Evolutionary conservation across 2,797 vertebrate genomes (phyloP), one percentile per base, ranked within the genome.

Genomic region (Onychomys arenicola): DNA sequence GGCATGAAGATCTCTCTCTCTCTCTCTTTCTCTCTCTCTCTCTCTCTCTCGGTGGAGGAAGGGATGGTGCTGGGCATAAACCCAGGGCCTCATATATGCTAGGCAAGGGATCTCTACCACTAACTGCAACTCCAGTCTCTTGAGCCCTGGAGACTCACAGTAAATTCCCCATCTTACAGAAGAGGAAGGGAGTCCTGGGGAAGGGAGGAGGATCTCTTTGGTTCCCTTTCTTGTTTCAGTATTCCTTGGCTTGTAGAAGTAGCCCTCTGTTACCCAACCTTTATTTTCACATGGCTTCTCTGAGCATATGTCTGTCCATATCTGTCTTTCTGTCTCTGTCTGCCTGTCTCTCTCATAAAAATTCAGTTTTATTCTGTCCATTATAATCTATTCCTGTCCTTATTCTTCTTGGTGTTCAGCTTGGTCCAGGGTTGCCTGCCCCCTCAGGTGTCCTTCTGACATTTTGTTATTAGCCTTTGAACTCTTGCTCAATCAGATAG

Each of bases 401-500:
- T 65, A n/a, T n/a, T 71, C 23, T 2, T 61, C 43, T 23, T 12
- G 29, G 67, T 2, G 11, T 37, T 67, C 40, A 27, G 55, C 21
- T n/a, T 49, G 25, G 14, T 55, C 55, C 17, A 43, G n/a, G 4
- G 10, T 13, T 63, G 40, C 91, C 57, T 75, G 37, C 40, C 63
- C 89, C 21, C 32, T 71, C 34, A 29, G 13, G 32, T 29, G 1
- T 75, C 9, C 69, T 73, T 49, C 16, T 5, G 59, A 78, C 1
- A 3, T 0, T 23, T 23, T 29, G 40, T 23, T 63, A 1, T 81
- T n/a, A 10, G 16, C n/a, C 86, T 37, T 43, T 59, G 46, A 80
- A 29, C 14, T 40, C n/a, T 43, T 37, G 6, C 10, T 16, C 65
- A 43, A 0, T 19, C 8, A 43, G 55, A 16, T 40, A 19, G 25